Percentiles rank a stretch among this genome's conserved stretches.
phyloP scores from a whole-genome alignment of 2,888 invertebrate species.

The Hesperia comma region DNA sequence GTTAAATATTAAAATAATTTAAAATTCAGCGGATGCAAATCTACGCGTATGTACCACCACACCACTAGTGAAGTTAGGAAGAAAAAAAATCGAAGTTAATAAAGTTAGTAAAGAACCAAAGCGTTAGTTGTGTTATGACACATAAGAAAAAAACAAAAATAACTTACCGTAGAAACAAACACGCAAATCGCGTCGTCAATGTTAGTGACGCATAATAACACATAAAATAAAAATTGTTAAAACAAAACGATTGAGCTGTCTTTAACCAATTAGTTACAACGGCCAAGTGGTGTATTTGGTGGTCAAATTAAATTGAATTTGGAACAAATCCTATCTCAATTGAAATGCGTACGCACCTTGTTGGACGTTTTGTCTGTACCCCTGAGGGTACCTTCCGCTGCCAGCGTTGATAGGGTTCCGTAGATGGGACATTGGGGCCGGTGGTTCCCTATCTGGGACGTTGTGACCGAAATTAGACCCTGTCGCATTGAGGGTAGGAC shows the following conservation, averaged over 20 bases:
- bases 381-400: slow-evolving; percentile 76
- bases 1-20: slow-evolving; percentile 42
- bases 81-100: slow-evolving; percentile 41
- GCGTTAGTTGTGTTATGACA: slow-evolving; percentile 63
- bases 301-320: slow-evolving; percentile 57
- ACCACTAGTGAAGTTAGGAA: slow-evolving; percentile 66
- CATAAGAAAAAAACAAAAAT: slow-evolving; percentile 52
- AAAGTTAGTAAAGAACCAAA: slow-evolving; percentile 65
- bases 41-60: slow-evolving; percentile 71
- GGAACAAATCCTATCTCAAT: slow-evolving; percentile 68
- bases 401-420: slow-evolving; percentile 74
- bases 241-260: slow-evolving; percentile 73
- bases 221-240: slow-evolving; percentile 55
- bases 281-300: slow-evolving; percentile 74
- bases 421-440: slow-evolving; percentile 79
- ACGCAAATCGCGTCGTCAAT: slow-evolving; percentile 35
- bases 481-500: slow-evolving; percentile 76
- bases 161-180: slow-evolving; percentile 65
- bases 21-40: slow-evolving; percentile 43
- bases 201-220: slow-evolving; percentile 64
- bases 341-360: slow-evolving; percentile 78
- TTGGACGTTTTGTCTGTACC: slow-evolving; percentile 76
- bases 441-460: slow-evolving; percentile 71
- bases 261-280: slow-evolving; percentile 75
- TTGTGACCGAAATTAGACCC: slow-evolving; percentile 71